Evolutionary conservation across 2,797 vertebrate genomes (phyloP).

Genomic region (Eidolon dupreanum): DNA sequence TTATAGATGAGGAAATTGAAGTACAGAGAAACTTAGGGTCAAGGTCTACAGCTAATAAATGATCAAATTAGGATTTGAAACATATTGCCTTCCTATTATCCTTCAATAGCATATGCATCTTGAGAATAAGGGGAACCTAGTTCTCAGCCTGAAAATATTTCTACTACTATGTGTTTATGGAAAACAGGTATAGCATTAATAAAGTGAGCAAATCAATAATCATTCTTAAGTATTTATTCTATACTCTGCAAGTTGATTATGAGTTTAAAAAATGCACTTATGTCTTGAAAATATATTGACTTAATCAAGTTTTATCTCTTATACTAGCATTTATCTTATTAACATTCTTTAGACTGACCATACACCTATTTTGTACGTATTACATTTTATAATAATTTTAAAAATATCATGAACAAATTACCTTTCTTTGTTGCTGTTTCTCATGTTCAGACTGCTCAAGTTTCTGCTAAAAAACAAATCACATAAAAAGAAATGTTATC

Average conservation of each 20-base stretch:
- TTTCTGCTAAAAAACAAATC: constrained; percentile 49
- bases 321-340: background rate
- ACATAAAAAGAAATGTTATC: background rate
- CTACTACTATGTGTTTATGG: background rate
- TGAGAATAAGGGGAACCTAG: background rate
- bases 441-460: background rate
- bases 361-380: background rate
- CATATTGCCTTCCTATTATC: no score
- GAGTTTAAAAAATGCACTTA: background rate
- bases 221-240: background rate
- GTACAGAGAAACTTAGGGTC: background rate
- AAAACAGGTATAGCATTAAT: background rate
- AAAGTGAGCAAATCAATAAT: background rate
- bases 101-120: background rate
- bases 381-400: background rate
- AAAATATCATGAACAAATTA: constrained; percentile 48
- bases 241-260: background rate
- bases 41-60: background rate
- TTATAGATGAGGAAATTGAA: background rate
- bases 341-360: background rate
- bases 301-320: background rate
- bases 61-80: background rate
- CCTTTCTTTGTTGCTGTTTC: constrained; percentile 51
- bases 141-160: background rate
- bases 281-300: background rate